Evolutionary conservation across 2,888 invertebrate species (phyloP).

Genomic region (Oscheius sp.): DNA sequence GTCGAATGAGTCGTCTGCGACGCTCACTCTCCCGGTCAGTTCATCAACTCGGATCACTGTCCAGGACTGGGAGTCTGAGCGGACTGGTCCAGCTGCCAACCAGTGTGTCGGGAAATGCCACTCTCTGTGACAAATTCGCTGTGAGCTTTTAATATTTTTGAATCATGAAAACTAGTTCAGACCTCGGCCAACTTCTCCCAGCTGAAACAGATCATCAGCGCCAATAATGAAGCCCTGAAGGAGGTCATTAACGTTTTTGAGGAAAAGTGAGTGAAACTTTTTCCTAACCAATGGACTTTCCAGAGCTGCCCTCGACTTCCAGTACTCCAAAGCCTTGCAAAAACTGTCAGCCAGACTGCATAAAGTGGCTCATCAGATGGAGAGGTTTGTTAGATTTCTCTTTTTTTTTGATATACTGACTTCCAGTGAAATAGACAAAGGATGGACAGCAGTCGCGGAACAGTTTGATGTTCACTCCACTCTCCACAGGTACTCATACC

Average conservation of each 20-base stretch:
- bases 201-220: slow-evolving; percentile 48
- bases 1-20: slow-evolving; percentile 54
- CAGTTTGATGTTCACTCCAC: slow-evolving; percentile 65
- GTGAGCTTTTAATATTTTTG: slow-evolving; percentile 36
- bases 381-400: slow-evolving; percentile 44
- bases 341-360: slow-evolving; percentile 55
- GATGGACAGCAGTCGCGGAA: slow-evolving; percentile 63
- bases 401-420: neutral
- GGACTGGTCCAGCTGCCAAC: slow-evolving; percentile 56
- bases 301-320: slow-evolving; percentile 55
- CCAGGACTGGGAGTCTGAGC: slow-evolving; percentile 48
- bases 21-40: slow-evolving; percentile 59
- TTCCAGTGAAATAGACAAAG: slow-evolving; percentile 62
- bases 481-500: slow-evolving; percentile 51
- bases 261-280: slow-evolving; percentile 43
- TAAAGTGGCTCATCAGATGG: slow-evolving; percentile 50
- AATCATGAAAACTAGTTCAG: slow-evolving; percentile 38
- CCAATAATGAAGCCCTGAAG: slow-evolving; percentile 54
- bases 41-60: slow-evolving; percentile 53
- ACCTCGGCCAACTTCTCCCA: slow-evolving; percentile 54
- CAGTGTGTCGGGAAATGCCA: slow-evolving; percentile 38
- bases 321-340: slow-evolving; percentile 60
- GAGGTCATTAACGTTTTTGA: slow-evolving; percentile 58
- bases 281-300: neutral
- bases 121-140: slow-evolving; percentile 54